phyloP scores from a whole-genome alignment of 2,113 vertebrate genomes.

The Rattus rattus region DNA sequence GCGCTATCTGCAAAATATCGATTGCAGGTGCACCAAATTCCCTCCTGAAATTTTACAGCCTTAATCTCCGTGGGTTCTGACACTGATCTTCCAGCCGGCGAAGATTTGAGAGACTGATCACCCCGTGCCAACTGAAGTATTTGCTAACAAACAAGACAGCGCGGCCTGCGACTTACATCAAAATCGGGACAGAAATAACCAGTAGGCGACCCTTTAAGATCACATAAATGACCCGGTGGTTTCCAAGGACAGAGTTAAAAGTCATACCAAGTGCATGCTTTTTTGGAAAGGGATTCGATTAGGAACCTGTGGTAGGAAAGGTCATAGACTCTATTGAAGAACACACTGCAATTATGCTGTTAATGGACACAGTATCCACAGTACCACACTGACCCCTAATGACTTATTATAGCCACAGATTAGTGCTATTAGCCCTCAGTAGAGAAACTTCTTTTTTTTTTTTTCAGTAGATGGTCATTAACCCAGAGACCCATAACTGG shows the following conservation, averaged over 20 bases:
- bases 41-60: conserved; percentile 84
- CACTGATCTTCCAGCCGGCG: conserved; percentile 78
- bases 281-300: not conserved
- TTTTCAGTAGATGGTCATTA: not conserved
- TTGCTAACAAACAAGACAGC: conserved; percentile 53
- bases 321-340: not conserved
- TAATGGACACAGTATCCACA: not conserved
- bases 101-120: conserved; percentile 81
- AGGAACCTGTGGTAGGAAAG: not conserved
- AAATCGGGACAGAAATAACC: conserved; percentile 63
- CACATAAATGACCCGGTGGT: not conserved
- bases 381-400: not conserved
- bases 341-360: not conserved
- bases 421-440: not conserved
- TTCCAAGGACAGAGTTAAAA: conserved; percentile 34
- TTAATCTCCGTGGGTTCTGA: conserved; percentile 85
- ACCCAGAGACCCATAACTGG: not conserved
- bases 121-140: conserved; percentile 73
- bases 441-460: not conserved
- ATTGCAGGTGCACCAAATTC: conserved; percentile 84
- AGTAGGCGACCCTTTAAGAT: conserved; percentile 61
- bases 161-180: conserved; percentile 46
- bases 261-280: not conserved
- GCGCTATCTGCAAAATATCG: conserved; percentile 86
- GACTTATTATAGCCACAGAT: not conserved